These are phyloP conservation scores for Formica exsecta DNA, from an alignment of 1,140 invertebrate genomes.

Conservation along the genomic window DNA sequence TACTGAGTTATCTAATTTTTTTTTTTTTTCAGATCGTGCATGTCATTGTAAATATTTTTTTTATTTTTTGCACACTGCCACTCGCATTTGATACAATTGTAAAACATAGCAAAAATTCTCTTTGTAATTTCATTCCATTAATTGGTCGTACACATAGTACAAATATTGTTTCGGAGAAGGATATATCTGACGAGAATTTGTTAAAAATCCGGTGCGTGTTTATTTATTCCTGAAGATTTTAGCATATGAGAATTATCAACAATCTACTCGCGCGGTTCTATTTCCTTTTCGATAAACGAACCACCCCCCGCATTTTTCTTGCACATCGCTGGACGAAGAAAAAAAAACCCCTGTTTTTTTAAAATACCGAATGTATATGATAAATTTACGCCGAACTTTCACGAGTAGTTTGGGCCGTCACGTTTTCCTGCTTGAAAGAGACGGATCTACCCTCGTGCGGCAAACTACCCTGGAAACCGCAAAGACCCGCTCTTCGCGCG, in stretches of 20 bases:
- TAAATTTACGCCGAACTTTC: constrained; percentile 17
- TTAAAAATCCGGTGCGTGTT: neutral
- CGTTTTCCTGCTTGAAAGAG: constrained; percentile 21
- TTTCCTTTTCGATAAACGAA: neutral
- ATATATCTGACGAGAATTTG: neutral
- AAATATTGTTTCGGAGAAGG: neutral
- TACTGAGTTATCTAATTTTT: neutral
- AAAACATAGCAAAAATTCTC: neutral
- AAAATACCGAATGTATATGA: constrained; percentile 1
- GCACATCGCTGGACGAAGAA: neutral
- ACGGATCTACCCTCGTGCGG: constrained; percentile 1
- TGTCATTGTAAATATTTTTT: neutral
- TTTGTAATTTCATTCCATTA: neutral
- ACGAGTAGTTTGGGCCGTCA: constrained; percentile 49
- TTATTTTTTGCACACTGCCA: neutral
- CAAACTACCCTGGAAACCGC: neutral
- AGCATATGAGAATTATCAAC: neutral
- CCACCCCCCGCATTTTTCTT: neutral
- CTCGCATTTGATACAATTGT: neutral
- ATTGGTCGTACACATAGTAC: neutral
- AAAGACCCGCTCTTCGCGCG: constrained; percentile 50
- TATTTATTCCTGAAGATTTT: neutral
- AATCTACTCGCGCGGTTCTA: neutral
- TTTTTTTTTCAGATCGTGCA: neutral
- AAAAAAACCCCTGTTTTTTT: neutral